Evolutionary conservation across 2,888 invertebrate species (phyloP), one percentile per base, ranked within the genome.

Genomic region (Drosophila dives): DNA sequence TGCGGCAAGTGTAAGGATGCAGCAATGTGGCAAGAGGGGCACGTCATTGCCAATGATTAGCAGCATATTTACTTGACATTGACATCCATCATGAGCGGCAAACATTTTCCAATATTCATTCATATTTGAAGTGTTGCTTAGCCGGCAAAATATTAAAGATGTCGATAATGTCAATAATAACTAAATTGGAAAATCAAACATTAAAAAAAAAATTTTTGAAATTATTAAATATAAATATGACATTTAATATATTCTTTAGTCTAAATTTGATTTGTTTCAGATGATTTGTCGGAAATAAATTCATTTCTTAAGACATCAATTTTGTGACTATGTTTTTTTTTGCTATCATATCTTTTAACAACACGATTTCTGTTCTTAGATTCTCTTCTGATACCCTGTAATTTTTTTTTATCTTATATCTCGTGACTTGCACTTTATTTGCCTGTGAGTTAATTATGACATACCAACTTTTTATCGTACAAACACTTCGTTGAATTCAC

Each of bases 341-440:
- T 10, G 23, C 17, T 15, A 33, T 4, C 5, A 32, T 10, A 36
- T 23, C 32, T 7, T 38, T 54, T 32, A 38, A 11, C 17, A 45
- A 51, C 2, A 29, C 11, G 45, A 17, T 3, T 60, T 12, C 10
- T 36, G 10, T 36, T 42, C 42, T 17, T 45, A 40, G 15, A n/a
- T 12, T 8, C 26, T 45, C 1, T 8, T 45, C 45, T 12, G 12
- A 15, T 45, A 8, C 23, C 15, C 34, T 23, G 12, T 36, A 20
- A 12, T 10, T 38, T 23, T 53, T 1, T 33, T 10, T 15, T 4
- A 29, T 23, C 17, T 63, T 62, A 20, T 58, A 61, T 61, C 53
- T 23, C 29, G 53, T 88, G 90, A 84, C 86, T 90, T 90, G 89
- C 86, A 76, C 54, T 83, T 83, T 83, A 66, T 86, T 64, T 85